A percentile compares a stretch with the other conserved stretches of the same genome.
Conservation (phyloP, 37 sponge, comb jelly and placozoan species). For the Beroe forskalii region DNA sequence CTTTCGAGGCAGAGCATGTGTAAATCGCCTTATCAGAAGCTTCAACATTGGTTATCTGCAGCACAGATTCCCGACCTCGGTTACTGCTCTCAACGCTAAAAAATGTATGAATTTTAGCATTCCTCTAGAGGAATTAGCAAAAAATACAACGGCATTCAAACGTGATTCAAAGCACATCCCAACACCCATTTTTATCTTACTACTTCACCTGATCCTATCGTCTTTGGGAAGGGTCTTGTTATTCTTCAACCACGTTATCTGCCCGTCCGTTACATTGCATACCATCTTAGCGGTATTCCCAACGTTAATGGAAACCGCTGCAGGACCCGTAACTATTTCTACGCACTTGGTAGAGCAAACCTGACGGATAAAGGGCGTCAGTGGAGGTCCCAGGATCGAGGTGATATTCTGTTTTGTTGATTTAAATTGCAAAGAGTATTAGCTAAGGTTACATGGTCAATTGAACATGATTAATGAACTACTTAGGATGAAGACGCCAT, state of each 20-base stretch:
- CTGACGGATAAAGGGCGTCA: neutral
- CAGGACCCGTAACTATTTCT: neutral
- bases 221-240: neutral
- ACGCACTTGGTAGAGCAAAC: slow-evolving; percentile 13
- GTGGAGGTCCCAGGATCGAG: no score
- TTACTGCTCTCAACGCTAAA: neutral
- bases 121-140: no score
- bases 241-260: slow-evolving; percentile 29
- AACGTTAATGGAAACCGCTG: neutral
- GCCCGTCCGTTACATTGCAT: slow-evolving; percentile 23
- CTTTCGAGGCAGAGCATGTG: neutral
- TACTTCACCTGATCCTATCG: slow-evolving; percentile 8
- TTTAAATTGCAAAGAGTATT: no score
- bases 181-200: neutral
- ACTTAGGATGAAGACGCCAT: no score
- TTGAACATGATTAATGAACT: no score
- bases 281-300: slow-evolving; percentile 31
- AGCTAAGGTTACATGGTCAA: no score
- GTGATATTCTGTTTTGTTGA: no score
- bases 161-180: no score
- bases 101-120: no score
- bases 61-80: neutral
- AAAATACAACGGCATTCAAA: no score
- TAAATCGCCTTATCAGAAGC: neutral
- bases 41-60: neutral